Base-by-base conservation (phyloP, 1,140 invertebrate genomes). In the Portunus trituberculatus region DNA sequence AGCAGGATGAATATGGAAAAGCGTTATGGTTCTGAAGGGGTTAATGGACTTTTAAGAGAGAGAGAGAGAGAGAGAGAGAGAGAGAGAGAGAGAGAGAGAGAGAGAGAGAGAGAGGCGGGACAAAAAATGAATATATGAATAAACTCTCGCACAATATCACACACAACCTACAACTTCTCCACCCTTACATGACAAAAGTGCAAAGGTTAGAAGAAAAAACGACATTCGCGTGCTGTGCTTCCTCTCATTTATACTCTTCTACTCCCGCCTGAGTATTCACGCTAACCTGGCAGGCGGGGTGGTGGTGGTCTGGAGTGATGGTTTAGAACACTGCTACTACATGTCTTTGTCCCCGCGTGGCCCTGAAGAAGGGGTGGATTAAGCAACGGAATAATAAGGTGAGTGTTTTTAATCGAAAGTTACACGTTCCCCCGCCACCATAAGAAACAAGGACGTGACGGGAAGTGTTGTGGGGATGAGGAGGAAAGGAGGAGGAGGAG, bases 401-500 rank as follows among this genome's bases (percentile, higher is more conserved):
- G 67, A n/a, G 20, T 76, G 67, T 76, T 76, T n/a, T 76, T 7
- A n/a, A n/a, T 7, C 12, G n/a, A 76, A 76, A 25, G 67, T 76
- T 25, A 76, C 67, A n/a, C 25, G n/a, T 7, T 76, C 4, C 12
- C 67, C 67, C 67, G 67, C 2, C 7, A 76, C 25, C 67, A 76
- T n/a, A 76, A 76, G 67, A 76, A 76, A n/a, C 67, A n/a, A n/a
- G 67, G 67, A 76, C 67, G 67, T 76, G 67, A 76, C 67, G 25
- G 67, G 67, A n/a, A 76, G 67, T n/a, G 12, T 76, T 8, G 4
- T 76, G 20, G 25, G n/a, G n/a, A 25, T 7, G 59, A 25, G 59
- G 20, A 76, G 59, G 59, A 76, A 20, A 20, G 20, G 67, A 20
- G 20, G 67, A 20, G 20, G 67, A 20, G 20, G n/a, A n/a, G 6